phyloP scores from a whole-genome alignment of 1,140 invertebrate species.

The Chironomus striatipennis region DNA sequence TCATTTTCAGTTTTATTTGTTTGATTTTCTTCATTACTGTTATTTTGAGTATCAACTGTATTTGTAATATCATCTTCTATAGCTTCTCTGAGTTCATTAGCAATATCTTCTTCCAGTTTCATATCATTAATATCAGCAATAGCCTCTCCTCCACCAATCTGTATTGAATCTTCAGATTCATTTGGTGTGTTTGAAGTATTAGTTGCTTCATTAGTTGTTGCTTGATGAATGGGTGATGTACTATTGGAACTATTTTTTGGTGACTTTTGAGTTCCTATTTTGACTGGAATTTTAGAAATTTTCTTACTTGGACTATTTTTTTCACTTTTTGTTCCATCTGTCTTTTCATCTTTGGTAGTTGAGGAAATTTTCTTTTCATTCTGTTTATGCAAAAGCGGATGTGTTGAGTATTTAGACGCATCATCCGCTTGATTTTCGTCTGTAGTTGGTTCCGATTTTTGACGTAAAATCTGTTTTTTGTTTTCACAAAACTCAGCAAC shows the following conservation, averaged over 20 bases:
- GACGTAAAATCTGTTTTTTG: not conserved
- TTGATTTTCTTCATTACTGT: not conserved
- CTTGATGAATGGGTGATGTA: not conserved
- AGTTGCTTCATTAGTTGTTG: not conserved
- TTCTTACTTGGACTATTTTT: conserved; percentile 35
- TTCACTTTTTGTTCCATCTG: conserved; percentile 26
- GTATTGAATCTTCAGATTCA: conserved; percentile 32
- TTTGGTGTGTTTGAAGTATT: not conserved
- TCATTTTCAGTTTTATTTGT: not conserved
- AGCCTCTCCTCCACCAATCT: conserved; percentile 37
- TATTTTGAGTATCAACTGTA: not conserved
- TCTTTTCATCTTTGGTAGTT: conserved; percentile 30
- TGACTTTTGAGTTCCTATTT: conserved; percentile 27
- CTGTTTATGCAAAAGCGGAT: conserved; percentile 33
- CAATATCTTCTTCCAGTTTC: conserved; percentile 27
- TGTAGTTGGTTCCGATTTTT: not conserved
- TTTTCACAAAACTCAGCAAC: conserved; percentile 16
- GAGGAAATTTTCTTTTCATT: conserved; percentile 29
- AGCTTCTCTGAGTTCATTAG: conserved; percentile 6
- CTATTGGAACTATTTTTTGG: not conserved
- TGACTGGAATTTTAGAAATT: conserved; percentile 39
- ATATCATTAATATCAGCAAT: conserved; percentile 32
- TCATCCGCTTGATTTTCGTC: not conserved
- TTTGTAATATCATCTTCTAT: not conserved
- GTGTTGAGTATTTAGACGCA: conserved; percentile 28